Evolutionary conservation across 2,888 invertebrate species (phyloP), one percentile per base, ranked within the genome.

Genomic region (Argyra leucocephala): DNA sequence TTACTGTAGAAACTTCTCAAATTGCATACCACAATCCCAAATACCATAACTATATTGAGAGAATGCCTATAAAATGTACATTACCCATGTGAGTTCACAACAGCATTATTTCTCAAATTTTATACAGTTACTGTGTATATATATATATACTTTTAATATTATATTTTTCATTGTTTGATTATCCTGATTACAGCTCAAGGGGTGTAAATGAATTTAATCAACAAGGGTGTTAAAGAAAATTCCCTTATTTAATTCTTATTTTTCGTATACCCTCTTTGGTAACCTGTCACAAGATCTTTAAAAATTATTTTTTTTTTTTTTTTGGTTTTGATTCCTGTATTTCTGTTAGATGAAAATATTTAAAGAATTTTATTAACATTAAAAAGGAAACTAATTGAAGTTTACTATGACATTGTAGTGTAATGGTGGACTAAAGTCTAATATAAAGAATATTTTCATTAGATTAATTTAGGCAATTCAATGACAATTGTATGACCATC

Each of bases 131-230:
- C 10, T 3, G 1, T 48, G 18, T 2, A 48, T 12, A 48, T 48
- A 48, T 15, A 18, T 9, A 12, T 15, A 5, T 48, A 48, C 18
- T 48, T 48, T 48, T 48, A 12, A 2, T 48, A 31, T 7, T 10
- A 31, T 48, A 2, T 48, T 6, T 48, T 48, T 48, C 15, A 48
- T 18, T 15, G 18, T 48, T 31, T 31, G 31, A 31, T 7, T 31
- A 31, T 48, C 18, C n/a, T 48, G 48, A 48, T 18, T 48, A 48
- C 4, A 3, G 48, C 18, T 48, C 18, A 48, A n/a, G 48, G 48
- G 48, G 18, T 48, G 48, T 48, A 48, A 48, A 48, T 48, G 48
- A 48, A 15, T 48, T 48, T 48, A 48, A 48, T 48, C 48, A 48
- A 48, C 48, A 48, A n/a, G 48, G 48, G 48, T 48, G 48, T 48